Conservation (phyloP, 2,797 vertebrate species). For the Geotrypetes seraphini region DNA sequence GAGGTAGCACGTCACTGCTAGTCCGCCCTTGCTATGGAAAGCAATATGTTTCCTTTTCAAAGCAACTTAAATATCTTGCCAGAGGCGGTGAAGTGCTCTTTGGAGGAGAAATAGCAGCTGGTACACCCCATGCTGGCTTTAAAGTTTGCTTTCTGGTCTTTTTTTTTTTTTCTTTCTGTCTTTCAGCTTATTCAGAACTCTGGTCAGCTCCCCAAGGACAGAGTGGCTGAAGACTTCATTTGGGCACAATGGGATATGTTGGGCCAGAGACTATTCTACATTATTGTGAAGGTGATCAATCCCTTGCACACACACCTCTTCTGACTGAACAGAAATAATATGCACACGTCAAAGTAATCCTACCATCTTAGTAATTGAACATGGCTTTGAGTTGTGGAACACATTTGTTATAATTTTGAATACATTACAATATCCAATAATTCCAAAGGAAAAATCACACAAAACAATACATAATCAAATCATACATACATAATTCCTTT, state of each 20-base stretch:
- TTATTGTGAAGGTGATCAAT: conserved; percentile 61
- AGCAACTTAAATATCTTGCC: too few relatives aligned
- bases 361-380: conserved; percentile 1
- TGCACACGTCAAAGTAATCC: not conserved
- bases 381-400: too few relatives aligned
- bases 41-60: too few relatives aligned
- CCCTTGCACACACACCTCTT: not conserved
- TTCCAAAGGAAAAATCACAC: too few relatives aligned
- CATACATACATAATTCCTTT: too few relatives aligned
- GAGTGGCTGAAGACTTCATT: conserved; percentile 75
- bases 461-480: too few relatives aligned
- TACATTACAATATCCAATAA: too few relatives aligned
- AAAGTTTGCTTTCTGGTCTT: too few relatives aligned
- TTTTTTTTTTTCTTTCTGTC: conserved; percentile 13
- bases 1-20: too few relatives aligned
- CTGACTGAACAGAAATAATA: not conserved
- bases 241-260: conserved; percentile 88
- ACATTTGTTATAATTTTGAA: too few relatives aligned
- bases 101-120: not conserved
- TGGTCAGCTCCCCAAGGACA: conserved; percentile 64
- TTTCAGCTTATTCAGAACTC: conserved; percentile 73
- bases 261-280: conserved; percentile 80
- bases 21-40: too few relatives aligned
- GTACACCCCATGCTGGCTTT: conserved; percentile 12
- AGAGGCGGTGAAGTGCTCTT: too few relatives aligned